Evolutionary conservation across 2,797 vertebrate genomes (phyloP).

Genomic region (Oryzias sinensis): DNA sequence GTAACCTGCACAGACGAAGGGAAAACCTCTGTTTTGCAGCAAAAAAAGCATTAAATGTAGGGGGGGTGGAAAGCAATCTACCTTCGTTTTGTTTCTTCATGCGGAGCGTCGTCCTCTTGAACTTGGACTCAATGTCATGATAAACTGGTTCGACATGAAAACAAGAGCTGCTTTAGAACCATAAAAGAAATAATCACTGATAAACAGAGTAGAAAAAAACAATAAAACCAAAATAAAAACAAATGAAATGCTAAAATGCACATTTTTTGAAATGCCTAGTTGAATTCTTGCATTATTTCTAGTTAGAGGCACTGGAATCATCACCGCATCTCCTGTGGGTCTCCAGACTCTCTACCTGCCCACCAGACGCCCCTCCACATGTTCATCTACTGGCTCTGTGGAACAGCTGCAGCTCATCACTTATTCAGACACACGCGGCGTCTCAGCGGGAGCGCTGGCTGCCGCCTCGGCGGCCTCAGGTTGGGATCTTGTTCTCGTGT

Average conservation of each 20-base stretch:
- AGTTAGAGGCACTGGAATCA: slow-evolving; percentile 15
- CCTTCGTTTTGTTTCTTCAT: slow-evolving; percentile 89
- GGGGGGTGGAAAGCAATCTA: slow-evolving; percentile 36
- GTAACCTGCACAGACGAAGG: slow-evolving; percentile 75
- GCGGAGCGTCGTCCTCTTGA: slow-evolving; percentile 82
- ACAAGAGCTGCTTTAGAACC: not conserved
- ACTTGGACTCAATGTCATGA: slow-evolving; percentile 82
- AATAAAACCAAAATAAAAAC: not conserved
- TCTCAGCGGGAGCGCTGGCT: slow-evolving; percentile 8
- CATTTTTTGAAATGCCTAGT: too few relatives aligned
- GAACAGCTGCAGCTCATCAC: slow-evolving; percentile 46
- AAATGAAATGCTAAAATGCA: not conserved
- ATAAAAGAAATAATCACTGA: not conserved
- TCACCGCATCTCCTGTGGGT: slow-evolving; percentile 12
- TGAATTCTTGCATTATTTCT: slow-evolving; percentile 2
- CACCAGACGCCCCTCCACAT: slow-evolving; percentile 49
- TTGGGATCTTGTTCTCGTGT: slow-evolving; percentile 14
- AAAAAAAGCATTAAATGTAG: not conserved
- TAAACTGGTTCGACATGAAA: slow-evolving; percentile 77
- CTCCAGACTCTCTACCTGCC: slow-evolving; percentile 48
- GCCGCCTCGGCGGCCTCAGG: slow-evolving; percentile 3
- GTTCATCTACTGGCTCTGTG: slow-evolving; percentile 17
- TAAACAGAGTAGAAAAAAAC: not conserved
- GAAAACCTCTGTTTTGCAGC: not conserved
- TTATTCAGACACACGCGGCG: slow-evolving; percentile 29